These are phyloP conservation scores for Calliphora vomitoria DNA, from an alignment of 2,888 invertebrate species.

Conservation along the genomic window DNA sequence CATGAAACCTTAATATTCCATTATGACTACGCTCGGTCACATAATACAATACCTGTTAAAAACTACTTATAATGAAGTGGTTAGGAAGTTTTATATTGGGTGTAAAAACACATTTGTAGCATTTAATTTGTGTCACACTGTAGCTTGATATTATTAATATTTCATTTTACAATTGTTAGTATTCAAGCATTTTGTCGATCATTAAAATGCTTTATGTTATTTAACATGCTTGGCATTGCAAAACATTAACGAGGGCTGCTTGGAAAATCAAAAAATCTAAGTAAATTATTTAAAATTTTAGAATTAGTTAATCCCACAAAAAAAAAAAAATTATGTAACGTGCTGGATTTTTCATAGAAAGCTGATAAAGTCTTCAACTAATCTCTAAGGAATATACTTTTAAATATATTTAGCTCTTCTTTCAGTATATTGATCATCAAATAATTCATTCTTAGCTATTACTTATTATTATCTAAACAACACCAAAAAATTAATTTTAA, in stretches of 20 bases:
- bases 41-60: too few species aligned
- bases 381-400: not conserved
- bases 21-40: too few species aligned
- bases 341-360: too few species aligned
- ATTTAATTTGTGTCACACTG: not conserved
- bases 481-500: not conserved
- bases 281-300: too few species aligned
- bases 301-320: too few species aligned
- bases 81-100: too few species aligned
- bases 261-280: not conserved
- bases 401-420: not conserved
- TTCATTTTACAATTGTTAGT: slow-evolving; percentile 77
- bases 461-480: not conserved
- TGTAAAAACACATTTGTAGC: not conserved
- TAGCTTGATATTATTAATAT: slow-evolving; percentile 60
- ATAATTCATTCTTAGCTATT: not conserved
- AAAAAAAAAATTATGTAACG: too few species aligned
- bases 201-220: slow-evolving; percentile 76
- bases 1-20: too few species aligned
- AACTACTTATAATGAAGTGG: too few species aligned
- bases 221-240: not conserved
- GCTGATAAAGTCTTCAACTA: not conserved
- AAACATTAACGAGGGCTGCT: not conserved
- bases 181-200: slow-evolving; percentile 79
- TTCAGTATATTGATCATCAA: not conserved